Conservation (phyloP, 1,140 invertebrate species). For the Cydia splendana region DNA sequence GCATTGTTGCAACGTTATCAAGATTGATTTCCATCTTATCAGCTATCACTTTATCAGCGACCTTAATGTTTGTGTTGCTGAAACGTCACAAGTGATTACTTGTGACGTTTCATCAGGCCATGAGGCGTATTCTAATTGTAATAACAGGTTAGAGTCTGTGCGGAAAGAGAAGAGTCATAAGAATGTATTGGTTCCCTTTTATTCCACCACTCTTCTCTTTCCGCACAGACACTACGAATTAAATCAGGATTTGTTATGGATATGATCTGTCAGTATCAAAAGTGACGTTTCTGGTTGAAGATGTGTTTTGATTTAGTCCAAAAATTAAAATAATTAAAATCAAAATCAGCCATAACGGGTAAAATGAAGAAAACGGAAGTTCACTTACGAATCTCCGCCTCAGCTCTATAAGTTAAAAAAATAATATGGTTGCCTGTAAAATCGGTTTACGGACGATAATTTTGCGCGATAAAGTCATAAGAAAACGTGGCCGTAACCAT, state of each 20-base stretch:
- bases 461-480: too few relatives aligned
- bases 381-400: background rate
- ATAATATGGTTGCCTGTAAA: background rate
- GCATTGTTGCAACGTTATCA: conserved; percentile 5
- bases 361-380: background rate
- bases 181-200: too few relatives aligned
- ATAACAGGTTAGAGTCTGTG: too few relatives aligned
- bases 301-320: background rate
- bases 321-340: too few relatives aligned
- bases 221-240: too few relatives aligned
- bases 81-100: background rate
- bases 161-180: too few relatives aligned
- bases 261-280: too few relatives aligned
- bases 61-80: conserved; percentile 5
- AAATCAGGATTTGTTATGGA: too few relatives aligned
- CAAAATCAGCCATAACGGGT: background rate
- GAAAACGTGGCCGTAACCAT: too few relatives aligned
- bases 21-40: conserved; percentile 24
- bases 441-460: too few relatives aligned
- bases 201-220: too few relatives aligned
- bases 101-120: background rate
- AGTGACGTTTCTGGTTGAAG: background rate
- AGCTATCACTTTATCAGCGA: conserved; percentile 5
- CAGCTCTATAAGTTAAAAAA: background rate
- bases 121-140: too few relatives aligned